Percentiles rank a stretch among this genome's conserved stretches.
phyloP scores from a whole-genome alignment of 2,113 vertebrate species.

The Astatoreochromis straeleni region DNA sequence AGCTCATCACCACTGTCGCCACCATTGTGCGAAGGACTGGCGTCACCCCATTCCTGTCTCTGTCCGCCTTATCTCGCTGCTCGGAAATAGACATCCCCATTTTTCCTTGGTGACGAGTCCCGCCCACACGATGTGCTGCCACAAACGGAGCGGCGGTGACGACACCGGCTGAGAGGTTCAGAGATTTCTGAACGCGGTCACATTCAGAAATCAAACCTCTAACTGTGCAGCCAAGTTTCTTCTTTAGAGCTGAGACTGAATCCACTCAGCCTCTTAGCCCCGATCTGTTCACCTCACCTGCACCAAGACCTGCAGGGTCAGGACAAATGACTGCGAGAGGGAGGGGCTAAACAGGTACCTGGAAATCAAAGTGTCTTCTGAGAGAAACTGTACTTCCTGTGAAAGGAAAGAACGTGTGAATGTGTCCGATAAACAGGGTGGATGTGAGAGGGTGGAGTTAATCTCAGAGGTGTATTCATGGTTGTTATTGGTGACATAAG shows the following conservation, averaged over 20 bases:
- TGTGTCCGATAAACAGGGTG: rapidly evolving
- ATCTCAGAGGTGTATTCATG: background rate
- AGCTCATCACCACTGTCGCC: background rate
- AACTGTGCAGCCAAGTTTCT: background rate
- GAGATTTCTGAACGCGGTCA: background rate
- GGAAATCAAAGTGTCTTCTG: background rate
- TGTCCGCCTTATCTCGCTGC: background rate
- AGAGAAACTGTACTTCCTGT: background rate
- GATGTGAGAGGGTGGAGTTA: background rate
- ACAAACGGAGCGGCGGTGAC: background rate
- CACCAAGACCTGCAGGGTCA: background rate
- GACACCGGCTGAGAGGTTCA: background rate
- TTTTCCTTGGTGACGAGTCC: background rate
- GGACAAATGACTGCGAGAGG: background rate
- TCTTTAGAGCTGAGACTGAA: background rate
- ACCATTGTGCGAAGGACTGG: background rate
- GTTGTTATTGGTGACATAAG: background rate
- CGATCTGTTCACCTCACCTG: background rate
- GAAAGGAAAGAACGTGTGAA: background rate
- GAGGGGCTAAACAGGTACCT: background rate
- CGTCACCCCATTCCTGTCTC: rapidly evolving
- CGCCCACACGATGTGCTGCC: background rate
- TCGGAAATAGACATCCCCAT: background rate
- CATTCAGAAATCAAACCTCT: background rate
- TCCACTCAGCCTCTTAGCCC: background rate